Evolutionary conservation across 2,797 vertebrate genomes (phyloP).

Genomic region (Dicrostonyx torquatus): DNA sequence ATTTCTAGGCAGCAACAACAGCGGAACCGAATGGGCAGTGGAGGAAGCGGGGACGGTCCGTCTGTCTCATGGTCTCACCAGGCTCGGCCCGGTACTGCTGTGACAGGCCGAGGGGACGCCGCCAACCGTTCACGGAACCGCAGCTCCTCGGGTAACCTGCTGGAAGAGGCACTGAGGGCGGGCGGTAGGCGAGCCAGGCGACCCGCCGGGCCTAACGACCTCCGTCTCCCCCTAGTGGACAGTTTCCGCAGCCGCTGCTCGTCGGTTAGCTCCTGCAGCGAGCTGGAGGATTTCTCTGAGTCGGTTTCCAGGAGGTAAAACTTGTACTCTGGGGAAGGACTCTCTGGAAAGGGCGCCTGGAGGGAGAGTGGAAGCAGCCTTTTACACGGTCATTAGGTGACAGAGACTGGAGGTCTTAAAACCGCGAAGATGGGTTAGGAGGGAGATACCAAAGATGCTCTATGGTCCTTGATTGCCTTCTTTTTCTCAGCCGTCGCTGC

Average conservation of each 20-base stretch:
- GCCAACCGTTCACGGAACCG: conserved; percentile 59
- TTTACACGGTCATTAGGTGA: conserved; percentile 12
- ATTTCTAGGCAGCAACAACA: conserved; percentile 85
- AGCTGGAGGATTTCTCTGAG: conserved; percentile 88
- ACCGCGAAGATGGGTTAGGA: not conserved
- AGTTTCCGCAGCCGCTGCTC: conserved; percentile 91
- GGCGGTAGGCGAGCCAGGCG: not conserved
- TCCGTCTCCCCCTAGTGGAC: conserved; percentile 83
- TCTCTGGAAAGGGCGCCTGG: not conserved
- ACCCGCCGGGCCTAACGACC: not conserved
- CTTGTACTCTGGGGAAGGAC: not conserved
- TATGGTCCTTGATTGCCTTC: too few relatives aligned
- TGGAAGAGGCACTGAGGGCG: not conserved
- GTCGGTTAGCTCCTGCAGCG: conserved; percentile 90
- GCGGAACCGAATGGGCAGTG: conserved; percentile 87
- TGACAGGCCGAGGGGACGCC: conserved; percentile 63
- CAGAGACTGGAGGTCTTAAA: not conserved
- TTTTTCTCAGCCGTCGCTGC: not conserved
- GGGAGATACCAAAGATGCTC: not conserved
- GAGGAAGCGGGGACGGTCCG: conserved; percentile 78
- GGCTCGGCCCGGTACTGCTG: conserved; percentile 71
- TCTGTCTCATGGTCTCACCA: conserved; percentile 68
- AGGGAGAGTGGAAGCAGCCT: not conserved
- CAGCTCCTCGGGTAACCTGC: conserved; percentile 80
- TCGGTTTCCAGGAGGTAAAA: conserved; percentile 83